Evolutionary conservation across 2,113 vertebrate species (phyloP).

Genomic region (Thomomys bottae): DNA sequence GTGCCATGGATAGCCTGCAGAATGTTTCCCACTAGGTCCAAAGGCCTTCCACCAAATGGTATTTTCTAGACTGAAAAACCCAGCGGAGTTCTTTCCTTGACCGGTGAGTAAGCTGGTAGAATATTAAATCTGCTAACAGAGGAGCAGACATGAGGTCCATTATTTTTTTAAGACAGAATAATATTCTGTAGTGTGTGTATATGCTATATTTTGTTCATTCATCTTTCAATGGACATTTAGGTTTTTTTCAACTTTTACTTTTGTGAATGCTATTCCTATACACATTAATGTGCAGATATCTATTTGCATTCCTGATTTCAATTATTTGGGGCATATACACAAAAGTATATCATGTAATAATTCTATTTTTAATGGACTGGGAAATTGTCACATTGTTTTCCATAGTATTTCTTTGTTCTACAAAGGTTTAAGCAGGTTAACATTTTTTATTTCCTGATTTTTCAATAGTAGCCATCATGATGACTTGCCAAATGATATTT

Average conservation of each 20-base stretch:
- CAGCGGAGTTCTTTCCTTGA: not conserved
- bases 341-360: not conserved
- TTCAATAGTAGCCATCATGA: not conserved
- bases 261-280: not conserved
- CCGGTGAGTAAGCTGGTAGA: not conserved
- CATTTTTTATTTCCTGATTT: not conserved
- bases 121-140: not conserved
- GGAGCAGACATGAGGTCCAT: not conserved
- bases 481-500: not conserved
- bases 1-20: rapidly evolving
- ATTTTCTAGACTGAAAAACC: not conserved
- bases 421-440: not conserved
- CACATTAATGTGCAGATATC: not conserved
- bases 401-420: no score
- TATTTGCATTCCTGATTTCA: not conserved
- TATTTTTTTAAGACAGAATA: conserved; percentile 8
- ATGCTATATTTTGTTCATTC: not conserved
- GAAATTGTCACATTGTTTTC: not conserved
- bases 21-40: not conserved
- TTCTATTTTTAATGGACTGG: not conserved
- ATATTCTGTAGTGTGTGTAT: not conserved
- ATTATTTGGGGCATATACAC: not conserved
- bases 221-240: not conserved
- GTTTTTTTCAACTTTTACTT: not conserved
- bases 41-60: not conserved